Conservation (phyloP, 1,140 invertebrate species). For the Euwallacea fornicatus region DNA sequence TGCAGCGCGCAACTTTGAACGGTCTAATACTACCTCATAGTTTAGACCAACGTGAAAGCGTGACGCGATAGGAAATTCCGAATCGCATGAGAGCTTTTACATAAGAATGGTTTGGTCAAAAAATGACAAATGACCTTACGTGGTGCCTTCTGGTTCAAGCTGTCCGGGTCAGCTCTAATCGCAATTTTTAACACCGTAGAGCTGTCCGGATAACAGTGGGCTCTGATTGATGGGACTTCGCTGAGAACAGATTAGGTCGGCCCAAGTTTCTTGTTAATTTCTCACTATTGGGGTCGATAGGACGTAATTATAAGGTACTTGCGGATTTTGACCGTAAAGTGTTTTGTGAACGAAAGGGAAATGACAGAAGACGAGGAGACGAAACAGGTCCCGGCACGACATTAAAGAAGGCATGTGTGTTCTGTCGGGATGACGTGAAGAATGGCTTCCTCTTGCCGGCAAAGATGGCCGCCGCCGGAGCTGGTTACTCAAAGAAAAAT, state of each 20-base stretch:
- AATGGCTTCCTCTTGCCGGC: slow-evolving; percentile 35
- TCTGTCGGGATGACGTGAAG: slow-evolving; percentile 31
- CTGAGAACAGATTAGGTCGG: slow-evolving; percentile 7
- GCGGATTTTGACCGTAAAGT: not conserved
- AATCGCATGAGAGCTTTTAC: not conserved
- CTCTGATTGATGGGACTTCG: slow-evolving; percentile 1
- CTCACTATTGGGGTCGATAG: slow-evolving; percentile 3
- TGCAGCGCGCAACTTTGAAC: not conserved
- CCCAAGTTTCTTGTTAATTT: not conserved
- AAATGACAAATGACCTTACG: slow-evolving; percentile 27
- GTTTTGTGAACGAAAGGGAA: not conserved
- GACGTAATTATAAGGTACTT: not conserved
- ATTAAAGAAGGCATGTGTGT: slow-evolving; percentile 38
- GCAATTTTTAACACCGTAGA: slow-evolving; percentile 25
- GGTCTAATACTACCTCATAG: not conserved
- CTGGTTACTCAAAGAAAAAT: slow-evolving; percentile 35
- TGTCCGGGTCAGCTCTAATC: slow-evolving; percentile 24
- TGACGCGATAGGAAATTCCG: not conserved
- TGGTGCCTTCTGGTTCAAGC: slow-evolving; percentile 20
- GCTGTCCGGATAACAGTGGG: slow-evolving; percentile 14
- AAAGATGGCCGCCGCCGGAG: slow-evolving; percentile 28
- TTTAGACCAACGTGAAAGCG: not conserved
- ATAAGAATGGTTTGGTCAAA: not conserved
- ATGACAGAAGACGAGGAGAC: slow-evolving; percentile 3
- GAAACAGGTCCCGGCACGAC: slow-evolving; percentile 18